These are phyloP conservation scores for Yasuhikotakia modesta DNA, from an alignment of 2,797 vertebrate species.

Conservation along the genomic window DNA sequence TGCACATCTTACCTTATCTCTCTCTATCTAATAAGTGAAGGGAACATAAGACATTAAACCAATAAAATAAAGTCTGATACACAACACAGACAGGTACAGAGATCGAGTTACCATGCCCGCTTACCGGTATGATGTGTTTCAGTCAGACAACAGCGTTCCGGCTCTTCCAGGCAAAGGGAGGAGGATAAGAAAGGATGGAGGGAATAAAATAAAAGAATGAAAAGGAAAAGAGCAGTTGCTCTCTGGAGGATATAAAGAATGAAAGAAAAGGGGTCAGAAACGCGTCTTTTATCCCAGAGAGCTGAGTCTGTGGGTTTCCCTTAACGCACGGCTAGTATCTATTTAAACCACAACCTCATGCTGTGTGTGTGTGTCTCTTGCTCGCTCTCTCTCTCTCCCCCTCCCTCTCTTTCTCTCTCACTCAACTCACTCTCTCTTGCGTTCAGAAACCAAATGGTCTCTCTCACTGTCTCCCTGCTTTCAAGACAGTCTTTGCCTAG, in stretches of 20 bases:
- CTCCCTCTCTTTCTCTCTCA: slow-evolving; percentile 59
- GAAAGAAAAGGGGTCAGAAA: slow-evolving; percentile 41
- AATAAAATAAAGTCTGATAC: slow-evolving; percentile 8
- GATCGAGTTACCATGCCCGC: slow-evolving; percentile 52
- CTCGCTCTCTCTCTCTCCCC: slow-evolving; percentile 55
- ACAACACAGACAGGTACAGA: slow-evolving; percentile 35
- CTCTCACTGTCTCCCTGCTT: slow-evolving; percentile 65
- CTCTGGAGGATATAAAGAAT: slow-evolving; percentile 49
- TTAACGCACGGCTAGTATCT: slow-evolving; percentile 70
- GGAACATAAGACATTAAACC: slow-evolving; percentile 32
- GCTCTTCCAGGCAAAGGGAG: slow-evolving; percentile 61
- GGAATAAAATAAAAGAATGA: slow-evolving; percentile 46
- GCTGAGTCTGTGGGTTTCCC: slow-evolving; percentile 74
- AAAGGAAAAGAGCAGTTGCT: slow-evolving; percentile 39
- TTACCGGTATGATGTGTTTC: slow-evolving; percentile 75
- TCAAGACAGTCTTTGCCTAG: slow-evolving; percentile 70
- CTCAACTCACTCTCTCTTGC: slow-evolving; percentile 26
- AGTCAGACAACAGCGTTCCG: slow-evolving; percentile 68
- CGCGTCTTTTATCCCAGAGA: slow-evolving; percentile 75
- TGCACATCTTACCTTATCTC: slow-evolving; percentile 6
- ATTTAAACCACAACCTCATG: slow-evolving; percentile 69
- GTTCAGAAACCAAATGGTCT: slow-evolving; percentile 48
- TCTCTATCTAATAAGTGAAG: slow-evolving; percentile 4
- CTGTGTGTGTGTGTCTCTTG: slow-evolving; percentile 56
- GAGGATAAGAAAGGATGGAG: slow-evolving; percentile 44